phyloP scores from a whole-genome alignment of 2,113 vertebrate genomes.

The Thomomys bottae region DNA sequence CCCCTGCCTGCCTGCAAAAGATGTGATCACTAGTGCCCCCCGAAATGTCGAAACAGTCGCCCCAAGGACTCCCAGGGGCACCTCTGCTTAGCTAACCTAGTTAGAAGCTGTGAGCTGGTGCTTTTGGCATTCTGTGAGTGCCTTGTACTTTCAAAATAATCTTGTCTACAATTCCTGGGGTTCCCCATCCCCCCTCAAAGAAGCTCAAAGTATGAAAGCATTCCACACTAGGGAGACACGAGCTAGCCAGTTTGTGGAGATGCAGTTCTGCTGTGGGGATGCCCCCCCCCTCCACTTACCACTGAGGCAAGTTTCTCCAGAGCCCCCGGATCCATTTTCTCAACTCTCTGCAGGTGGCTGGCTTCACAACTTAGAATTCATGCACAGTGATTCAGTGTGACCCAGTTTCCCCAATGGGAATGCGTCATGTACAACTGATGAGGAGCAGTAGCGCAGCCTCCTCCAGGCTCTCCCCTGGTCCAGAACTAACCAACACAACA shows the following conservation, averaged over 20 bases:
- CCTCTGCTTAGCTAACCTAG: constrained; percentile 56
- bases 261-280: not conserved
- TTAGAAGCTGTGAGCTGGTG: constrained; percentile 23
- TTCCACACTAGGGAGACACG: not conserved
- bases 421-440: not conserved
- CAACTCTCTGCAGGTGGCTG: constrained; percentile 22
- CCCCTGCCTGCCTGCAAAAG: not conserved
- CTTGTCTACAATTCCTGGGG: constrained; percentile 44
- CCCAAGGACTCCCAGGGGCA: accelerated
- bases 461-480: no score
- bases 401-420: constrained; percentile 55
- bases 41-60: constrained; percentile 69
- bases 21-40: constrained; percentile 64
- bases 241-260: not conserved
- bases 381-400: constrained; percentile 33
- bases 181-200: not conserved
- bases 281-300: not conserved
- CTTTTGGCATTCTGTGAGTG: constrained; percentile 54
- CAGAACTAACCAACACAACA: not conserved
- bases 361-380: constrained; percentile 46
- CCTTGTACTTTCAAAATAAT: constrained; percentile 51
- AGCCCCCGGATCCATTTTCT: not conserved
- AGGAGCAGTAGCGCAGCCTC: no score
- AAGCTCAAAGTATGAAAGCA: constrained; percentile 23
- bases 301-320: not conserved